Conservation (phyloP, 2,113 vertebrate species). For the Cryptotis parvus region DNA sequence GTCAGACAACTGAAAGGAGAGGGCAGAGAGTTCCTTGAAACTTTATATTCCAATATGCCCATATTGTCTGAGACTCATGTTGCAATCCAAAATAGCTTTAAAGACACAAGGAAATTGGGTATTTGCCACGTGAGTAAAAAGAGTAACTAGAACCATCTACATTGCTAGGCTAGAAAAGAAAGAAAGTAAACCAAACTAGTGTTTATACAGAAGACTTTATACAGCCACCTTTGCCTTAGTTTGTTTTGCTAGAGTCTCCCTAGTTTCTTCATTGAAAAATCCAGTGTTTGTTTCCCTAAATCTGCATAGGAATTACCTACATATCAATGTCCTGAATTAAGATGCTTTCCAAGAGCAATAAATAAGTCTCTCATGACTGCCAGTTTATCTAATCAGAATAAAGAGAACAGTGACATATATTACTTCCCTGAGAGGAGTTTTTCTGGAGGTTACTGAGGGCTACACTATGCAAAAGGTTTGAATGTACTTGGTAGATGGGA, state of each 20-base stretch:
- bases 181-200: neutral
- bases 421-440: neutral
- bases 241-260: neutral
- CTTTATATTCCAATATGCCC: slow-evolving; percentile 32
- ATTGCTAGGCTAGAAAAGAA: neutral
- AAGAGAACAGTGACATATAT: neutral
- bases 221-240: neutral
- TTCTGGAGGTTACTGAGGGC: neutral
- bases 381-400: neutral
- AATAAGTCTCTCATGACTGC: neutral
- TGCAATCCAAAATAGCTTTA: neutral
- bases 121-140: neutral
- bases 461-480: neutral
- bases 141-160: neutral
- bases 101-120: neutral
- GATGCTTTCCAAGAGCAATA: neutral
- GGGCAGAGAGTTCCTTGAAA: neutral
- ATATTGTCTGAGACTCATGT: neutral
- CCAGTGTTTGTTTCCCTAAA: neutral
- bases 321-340: neutral
- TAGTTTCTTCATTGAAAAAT: neutral
- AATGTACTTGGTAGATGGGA: neutral
- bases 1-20: neutral
- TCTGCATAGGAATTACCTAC: neutral
- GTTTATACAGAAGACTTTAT: neutral